Evolutionary conservation across 1,140 invertebrate species (phyloP), one percentile per base, ranked within the genome.

Genomic region (Sitobion miscanthi): DNA sequence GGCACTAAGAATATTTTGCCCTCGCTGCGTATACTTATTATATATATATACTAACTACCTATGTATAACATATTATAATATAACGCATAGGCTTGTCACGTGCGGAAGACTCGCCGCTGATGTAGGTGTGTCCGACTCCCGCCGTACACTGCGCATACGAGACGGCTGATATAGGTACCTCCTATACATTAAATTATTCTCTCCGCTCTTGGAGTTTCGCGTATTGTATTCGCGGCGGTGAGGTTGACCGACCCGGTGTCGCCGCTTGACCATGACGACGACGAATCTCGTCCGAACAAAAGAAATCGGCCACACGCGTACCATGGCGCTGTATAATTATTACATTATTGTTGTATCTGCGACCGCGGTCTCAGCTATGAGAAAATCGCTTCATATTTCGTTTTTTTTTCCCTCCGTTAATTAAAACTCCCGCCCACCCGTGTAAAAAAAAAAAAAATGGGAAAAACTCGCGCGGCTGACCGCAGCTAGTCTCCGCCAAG

Each of bases 301-400:
- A 89, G 87, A 89, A 89, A 89, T 54, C 49, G 49, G 87, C 87
- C 87, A 54, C 87, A 89, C 87, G 87, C 49, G 87, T n/a, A 54
- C 87, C 86, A 38, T 87, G 86, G 86, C 87, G 87, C 49, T 35
- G 30, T 86, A 88, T 88, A 89, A 89, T 89, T 54, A 89, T 89
- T 89, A 23, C 52, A 21, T 30, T 86, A 30, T 77, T 69, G 25
- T 30, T 62, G 62, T 69, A 9, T 45, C 42, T 85, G 30, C 83
- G 83, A 42, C 38, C 9, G 38, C 83, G 42, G 42, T 85, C 42
- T 23, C 83, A 0, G 21, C 83, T 85, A 85, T 85, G 83, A 85
- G 83, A 85, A 85, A 85, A 23, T 45, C 83, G 14, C 25, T 49
- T 49, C 11, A 17, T 49, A 42, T 49, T 49, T 14, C 35, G 87